Evolutionary conservation across 1,140 invertebrate genomes (phyloP), one percentile per base, ranked within the genome.

Genomic region (Hylaeus anthracinus): DNA sequence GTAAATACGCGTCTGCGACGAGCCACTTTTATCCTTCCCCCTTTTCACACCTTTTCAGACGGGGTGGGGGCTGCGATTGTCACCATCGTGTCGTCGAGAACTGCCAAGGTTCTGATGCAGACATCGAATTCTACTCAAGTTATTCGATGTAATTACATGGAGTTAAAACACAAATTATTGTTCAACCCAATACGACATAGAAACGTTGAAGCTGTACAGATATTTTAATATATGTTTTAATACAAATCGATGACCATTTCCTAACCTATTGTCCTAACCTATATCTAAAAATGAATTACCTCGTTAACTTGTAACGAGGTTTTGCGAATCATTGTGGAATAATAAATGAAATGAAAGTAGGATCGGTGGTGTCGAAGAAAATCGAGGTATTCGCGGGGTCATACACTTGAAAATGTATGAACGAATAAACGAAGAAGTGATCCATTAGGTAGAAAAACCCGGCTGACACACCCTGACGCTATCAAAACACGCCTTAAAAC

Each of bases 401-500:
- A 75, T 82, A 81, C 69, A 88, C 85, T 87, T 87, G 58, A 88
- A 88, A 88, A 88, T 85, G 86, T 88, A 88, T 78, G 82, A 74
- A 83, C 75, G 85, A 85, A 87, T 82, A 81, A 89, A 86, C 83
- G 80, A 81, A 86, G 86, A 86, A 85, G 85, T 88, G 88, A 92
- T 91, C 90, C 91, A 92, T 92, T 92, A 91, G 91, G 89, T 91
- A 91, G 89, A 87, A 90, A 90, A 87, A 87, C 90, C 86, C 86
- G 79, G 83, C 90, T 91, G 90, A 91, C 90, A 90, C 89, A 89
- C 88, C 88, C 88, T 90, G 89, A 91, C 90, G 90, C 88, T 92
- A 92, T 92, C 89, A 91, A 91, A 92, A 92, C 91, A 92, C 87
- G 89, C 90, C 89, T 91, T 89, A 90, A 91, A 92, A 92, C 91